phyloP scores from a whole-genome alignment of 2,888 invertebrate genomes.

The Nemapogon koenigi region DNA sequence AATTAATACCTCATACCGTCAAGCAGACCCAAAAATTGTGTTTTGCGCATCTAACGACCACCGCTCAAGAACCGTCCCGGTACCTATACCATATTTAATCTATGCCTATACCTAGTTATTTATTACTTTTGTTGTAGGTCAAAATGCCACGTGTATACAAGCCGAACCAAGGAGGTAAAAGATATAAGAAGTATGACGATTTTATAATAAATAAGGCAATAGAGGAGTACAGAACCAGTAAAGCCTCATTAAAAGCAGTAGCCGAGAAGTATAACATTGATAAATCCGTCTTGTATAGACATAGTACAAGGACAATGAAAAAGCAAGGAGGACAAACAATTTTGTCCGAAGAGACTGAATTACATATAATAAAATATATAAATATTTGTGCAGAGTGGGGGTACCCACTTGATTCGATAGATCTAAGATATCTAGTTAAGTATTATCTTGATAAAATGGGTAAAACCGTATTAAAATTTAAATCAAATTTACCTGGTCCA shows the following conservation, averaged over 20 bases:
- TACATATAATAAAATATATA: constrained; percentile 14
- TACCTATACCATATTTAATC: background rate
- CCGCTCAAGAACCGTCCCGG: background rate
- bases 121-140: background rate
- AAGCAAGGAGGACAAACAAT: constrained; percentile 18
- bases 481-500: constrained; percentile 19
- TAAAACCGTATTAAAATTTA: constrained; percentile 15
- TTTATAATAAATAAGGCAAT: constrained; percentile 2
- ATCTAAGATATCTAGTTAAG: constrained; percentile 18
- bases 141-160: constrained; percentile 9
- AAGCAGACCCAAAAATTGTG: no score
- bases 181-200: constrained; percentile 6
- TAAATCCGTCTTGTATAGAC: constrained; percentile 17
- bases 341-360: constrained; percentile 16
- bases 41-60: no score
- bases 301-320: constrained; percentile 15
- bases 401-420: constrained; percentile 13
- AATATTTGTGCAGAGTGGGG: constrained; percentile 15
- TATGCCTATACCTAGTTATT: background rate
- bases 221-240: background rate
- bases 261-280: constrained; percentile 10
- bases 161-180: background rate
- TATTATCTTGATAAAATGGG: constrained; percentile 17
- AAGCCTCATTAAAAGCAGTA: constrained; percentile 9
- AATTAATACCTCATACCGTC: no score